phyloP scores from a whole-genome alignment of 2,113 vertebrate species.

The Hipposideros armiger region DNA sequence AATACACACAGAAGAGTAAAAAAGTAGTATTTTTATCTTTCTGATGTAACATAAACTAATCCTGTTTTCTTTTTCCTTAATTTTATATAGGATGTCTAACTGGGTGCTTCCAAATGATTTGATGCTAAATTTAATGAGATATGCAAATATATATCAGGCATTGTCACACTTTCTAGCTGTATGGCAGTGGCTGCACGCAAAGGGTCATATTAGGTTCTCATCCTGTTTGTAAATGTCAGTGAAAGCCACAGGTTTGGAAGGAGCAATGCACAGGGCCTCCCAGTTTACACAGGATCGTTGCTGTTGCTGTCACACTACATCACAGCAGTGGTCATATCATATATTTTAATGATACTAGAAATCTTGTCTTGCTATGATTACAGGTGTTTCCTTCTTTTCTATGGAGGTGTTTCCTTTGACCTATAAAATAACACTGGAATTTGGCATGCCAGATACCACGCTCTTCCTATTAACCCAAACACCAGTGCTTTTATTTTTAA shows the following conservation, averaged over 20 bases:
- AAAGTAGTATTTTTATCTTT: not conserved
- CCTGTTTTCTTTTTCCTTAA: not conserved
- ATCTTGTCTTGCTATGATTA: not conserved
- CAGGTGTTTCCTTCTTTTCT: not conserved
- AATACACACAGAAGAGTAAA: not conserved
- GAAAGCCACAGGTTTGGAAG: not conserved
- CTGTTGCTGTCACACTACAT: not conserved
- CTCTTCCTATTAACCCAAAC: not conserved
- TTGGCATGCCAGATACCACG: not conserved
- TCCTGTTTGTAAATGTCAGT: not conserved
- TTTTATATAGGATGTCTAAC: not conserved
- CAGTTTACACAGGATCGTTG: fast-evolving
- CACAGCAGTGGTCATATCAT: too few species aligned
- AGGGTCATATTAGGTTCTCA: not conserved
- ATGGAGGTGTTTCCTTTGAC: not conserved
- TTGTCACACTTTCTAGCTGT: not conserved
- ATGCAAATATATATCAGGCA: not conserved
- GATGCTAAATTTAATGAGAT: not conserved
- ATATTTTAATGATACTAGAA: not conserved
- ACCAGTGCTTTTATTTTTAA: not conserved
- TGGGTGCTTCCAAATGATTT: not conserved
- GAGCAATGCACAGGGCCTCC: not conserved
- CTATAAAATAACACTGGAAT: not conserved
- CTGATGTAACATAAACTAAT: not conserved
- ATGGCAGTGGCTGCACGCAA: not conserved